Conservation (phyloP, 2,888 invertebrate genomes). For the Nemoura dubitans region DNA sequence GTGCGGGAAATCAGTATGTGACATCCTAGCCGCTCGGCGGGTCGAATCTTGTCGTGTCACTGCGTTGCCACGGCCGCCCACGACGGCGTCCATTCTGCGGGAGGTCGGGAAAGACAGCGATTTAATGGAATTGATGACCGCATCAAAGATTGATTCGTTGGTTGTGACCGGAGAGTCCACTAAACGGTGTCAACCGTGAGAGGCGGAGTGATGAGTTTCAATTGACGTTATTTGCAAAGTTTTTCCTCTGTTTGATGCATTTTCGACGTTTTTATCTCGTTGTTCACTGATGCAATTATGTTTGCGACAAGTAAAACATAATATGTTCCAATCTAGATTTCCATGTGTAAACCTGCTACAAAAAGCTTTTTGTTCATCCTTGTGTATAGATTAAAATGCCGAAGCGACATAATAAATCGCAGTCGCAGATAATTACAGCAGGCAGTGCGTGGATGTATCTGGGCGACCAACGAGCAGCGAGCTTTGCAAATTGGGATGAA, state of each 20-base stretch:
- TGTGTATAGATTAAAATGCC: constrained; percentile 29
- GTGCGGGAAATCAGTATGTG: neutral
- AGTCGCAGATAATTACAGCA: constrained; percentile 22
- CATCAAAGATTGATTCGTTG: neutral
- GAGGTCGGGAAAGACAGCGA: neutral
- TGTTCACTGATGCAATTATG: too few species aligned
- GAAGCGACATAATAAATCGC: constrained; percentile 18
- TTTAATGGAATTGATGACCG: neutral
- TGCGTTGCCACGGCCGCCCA: neutral
- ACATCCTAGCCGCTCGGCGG: too few species aligned
- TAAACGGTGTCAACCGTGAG: neutral
- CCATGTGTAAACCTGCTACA: too few species aligned
- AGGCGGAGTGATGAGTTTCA: neutral
- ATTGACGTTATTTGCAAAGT: neutral
- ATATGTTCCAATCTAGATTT: too few species aligned
- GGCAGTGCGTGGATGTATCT: neutral
- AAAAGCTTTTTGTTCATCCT: neutral
- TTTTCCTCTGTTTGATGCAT: too few species aligned
- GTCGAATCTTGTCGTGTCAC: neutral
- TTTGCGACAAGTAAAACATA: too few species aligned
- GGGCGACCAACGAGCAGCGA: neutral
- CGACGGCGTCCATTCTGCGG: neutral
- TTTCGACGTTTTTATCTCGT: too few species aligned
- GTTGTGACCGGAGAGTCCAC: neutral
- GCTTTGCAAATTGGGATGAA: constrained; percentile 27